phyloP scores from a whole-genome alignment of 2,888 invertebrate genomes.

The Temnothorax unifasciatus region DNA sequence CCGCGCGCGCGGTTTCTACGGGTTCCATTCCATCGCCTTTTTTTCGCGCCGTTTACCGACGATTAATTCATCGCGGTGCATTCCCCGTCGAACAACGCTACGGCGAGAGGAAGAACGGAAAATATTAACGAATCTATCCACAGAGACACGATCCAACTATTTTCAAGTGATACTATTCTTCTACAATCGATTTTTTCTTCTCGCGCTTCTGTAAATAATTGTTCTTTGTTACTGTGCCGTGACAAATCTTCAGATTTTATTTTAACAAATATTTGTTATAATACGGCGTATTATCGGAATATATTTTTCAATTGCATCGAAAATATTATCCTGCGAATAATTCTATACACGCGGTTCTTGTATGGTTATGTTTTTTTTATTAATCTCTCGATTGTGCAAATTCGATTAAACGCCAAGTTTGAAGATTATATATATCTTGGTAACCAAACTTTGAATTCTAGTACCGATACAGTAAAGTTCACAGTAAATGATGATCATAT shows the following conservation, averaged over 20 bases:
- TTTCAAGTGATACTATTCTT: neutral
- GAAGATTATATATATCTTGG: neutral
- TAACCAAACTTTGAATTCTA: constrained; percentile 14
- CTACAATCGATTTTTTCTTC: neutral
- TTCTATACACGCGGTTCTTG: neutral
- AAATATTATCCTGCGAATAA: neutral
- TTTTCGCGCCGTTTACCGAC: constrained; percentile 13
- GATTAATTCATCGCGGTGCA: constrained; percentile 45
- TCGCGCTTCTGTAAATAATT: neutral
- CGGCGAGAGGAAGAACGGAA: constrained; percentile 38
- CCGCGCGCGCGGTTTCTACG: constrained; percentile 39
- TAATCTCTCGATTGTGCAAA: neutral
- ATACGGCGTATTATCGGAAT: neutral
- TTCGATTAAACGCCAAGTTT: neutral
- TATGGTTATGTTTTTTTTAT: no score
- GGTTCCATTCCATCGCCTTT: constrained; percentile 15
- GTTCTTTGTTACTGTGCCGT: neutral
- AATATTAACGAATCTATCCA: constrained; percentile 42
- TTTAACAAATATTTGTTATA: neutral
- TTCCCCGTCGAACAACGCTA: neutral
- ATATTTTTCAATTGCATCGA: neutral
- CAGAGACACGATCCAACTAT: constrained; percentile 16
- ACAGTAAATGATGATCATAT: constrained; percentile 15
- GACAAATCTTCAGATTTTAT: neutral
- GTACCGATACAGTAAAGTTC: constrained; percentile 10